A percentile compares a stretch with the other conserved stretches of the same genome.
These are phyloP conservation scores for Ceratosolen fusciceps DNA, from an alignment of 1,140 invertebrate species.

Conservation along the genomic window DNA sequence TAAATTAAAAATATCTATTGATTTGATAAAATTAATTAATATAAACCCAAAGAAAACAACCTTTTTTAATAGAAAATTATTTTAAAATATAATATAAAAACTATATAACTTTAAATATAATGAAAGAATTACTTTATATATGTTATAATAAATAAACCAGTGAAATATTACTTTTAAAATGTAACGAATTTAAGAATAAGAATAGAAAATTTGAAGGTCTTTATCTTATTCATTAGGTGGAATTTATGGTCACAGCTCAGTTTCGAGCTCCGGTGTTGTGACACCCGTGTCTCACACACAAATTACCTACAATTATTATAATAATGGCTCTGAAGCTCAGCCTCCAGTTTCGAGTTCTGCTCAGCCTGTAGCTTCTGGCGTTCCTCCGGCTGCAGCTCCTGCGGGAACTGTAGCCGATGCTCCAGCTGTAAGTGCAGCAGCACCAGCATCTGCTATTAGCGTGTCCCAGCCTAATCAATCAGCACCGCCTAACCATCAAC, in stretches of 20 bases:
- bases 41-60: no score
- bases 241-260: slow-evolving; percentile 61
- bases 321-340: slow-evolving; percentile 56
- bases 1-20: no score
- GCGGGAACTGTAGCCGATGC: slow-evolving; percentile 33
- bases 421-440: slow-evolving; percentile 30
- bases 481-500: slow-evolving; percentile 41
- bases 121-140: no score
- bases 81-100: no score
- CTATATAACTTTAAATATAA: no score
- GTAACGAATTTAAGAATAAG: no score
- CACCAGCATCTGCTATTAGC: background rate
- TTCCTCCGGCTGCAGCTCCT: slow-evolving; percentile 42
- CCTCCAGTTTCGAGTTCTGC: slow-evolving; percentile 16
- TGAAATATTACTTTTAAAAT: no score
- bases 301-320: slow-evolving; percentile 69
- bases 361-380: slow-evolving; percentile 49
- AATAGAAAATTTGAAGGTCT: background rate
- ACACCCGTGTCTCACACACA: slow-evolving; percentile 61
- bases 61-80: no score
- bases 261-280: slow-evolving; percentile 46
- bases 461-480: background rate
- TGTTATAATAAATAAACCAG: no score
- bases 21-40: no score
- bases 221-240: slow-evolving; percentile 54